These are phyloP conservation scores for Drosophila buzzatii DNA, from an alignment of 2,888 invertebrate species.

Conservation along the genomic window DNA sequence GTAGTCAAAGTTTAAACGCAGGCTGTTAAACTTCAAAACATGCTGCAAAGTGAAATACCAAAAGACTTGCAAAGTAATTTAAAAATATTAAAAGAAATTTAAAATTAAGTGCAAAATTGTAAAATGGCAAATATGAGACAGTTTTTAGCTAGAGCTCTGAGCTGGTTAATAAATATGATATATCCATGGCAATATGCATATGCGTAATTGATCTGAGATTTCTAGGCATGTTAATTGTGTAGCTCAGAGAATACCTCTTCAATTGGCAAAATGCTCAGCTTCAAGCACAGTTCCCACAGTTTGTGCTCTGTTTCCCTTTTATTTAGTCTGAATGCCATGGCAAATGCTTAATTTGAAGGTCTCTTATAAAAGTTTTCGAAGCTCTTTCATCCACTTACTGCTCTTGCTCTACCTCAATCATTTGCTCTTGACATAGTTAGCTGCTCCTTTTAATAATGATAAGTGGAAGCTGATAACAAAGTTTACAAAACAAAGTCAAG, in stretches of 20 bases:
- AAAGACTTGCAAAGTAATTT: conserved; percentile 7
- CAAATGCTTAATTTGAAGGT: background rate
- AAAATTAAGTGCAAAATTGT: background rate
- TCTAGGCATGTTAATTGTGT: too few relatives aligned
- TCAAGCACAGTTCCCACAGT: background rate
- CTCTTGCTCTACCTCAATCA: conserved; percentile 8
- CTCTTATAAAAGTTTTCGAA: background rate
- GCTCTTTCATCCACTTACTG: background rate
- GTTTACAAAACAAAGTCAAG: conserved; percentile 62
- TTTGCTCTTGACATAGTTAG: conserved; percentile 12
- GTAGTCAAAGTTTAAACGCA: conserved; percentile 14
- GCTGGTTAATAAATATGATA: background rate
- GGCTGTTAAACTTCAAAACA: conserved; percentile 13
- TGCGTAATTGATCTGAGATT: background rate
- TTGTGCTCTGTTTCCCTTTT: background rate
- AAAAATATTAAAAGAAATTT: background rate
- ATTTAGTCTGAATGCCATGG: background rate
- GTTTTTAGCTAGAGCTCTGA: background rate
- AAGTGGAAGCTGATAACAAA: conserved; percentile 58
- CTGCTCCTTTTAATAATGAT: conserved; percentile 39
- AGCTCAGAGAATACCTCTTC: background rate
- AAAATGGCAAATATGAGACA: background rate
- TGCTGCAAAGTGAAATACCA: background rate
- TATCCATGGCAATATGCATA: background rate
- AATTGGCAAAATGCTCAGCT: background rate